These are phyloP conservation scores for Turnix velox DNA, from an alignment of 2,113 vertebrate species.

Conservation along the genomic window DNA sequence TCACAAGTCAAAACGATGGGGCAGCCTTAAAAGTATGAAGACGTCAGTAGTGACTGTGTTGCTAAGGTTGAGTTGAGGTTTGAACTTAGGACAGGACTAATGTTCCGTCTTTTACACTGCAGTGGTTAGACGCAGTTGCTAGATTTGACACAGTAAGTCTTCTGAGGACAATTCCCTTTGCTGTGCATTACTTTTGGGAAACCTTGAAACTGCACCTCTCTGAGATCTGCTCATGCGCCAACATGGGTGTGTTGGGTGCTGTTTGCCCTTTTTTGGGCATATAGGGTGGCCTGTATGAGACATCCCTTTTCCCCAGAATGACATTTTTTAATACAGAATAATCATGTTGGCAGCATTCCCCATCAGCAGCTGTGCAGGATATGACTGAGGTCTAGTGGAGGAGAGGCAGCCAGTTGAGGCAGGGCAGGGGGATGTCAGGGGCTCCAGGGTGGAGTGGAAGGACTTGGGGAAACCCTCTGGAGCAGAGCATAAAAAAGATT, in stretches of 20 bases:
- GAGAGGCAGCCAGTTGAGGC: neutral
- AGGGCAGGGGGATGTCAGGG: accelerated
- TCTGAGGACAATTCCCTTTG: neutral
- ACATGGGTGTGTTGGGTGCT: accelerated
- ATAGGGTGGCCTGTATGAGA: neutral
- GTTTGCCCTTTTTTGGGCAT: neutral
- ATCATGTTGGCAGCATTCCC: neutral
- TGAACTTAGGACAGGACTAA: slow-evolving; percentile 23
- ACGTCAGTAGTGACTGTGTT: neutral
- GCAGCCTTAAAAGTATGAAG: slow-evolving; percentile 38
- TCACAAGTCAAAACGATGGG: slow-evolving; percentile 24
- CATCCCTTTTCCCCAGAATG: neutral
- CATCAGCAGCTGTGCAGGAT: accelerated
- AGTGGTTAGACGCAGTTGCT: neutral
- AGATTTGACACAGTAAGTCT: neutral
- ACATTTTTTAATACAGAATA: neutral
- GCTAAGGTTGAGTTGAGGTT: slow-evolving; percentile 17
- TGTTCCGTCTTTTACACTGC: neutral
- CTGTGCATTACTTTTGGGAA: neutral
- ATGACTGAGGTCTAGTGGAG: accelerated
- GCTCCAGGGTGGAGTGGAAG: neutral
- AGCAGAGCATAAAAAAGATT: neutral
- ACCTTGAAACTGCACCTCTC: neutral
- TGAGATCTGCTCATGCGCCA: accelerated
- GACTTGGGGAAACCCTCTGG: accelerated